Evolutionary conservation across 1,140 invertebrate species (phyloP), one percentile per base, ranked within the genome.

Genomic region (Heliothis virescens): DNA sequence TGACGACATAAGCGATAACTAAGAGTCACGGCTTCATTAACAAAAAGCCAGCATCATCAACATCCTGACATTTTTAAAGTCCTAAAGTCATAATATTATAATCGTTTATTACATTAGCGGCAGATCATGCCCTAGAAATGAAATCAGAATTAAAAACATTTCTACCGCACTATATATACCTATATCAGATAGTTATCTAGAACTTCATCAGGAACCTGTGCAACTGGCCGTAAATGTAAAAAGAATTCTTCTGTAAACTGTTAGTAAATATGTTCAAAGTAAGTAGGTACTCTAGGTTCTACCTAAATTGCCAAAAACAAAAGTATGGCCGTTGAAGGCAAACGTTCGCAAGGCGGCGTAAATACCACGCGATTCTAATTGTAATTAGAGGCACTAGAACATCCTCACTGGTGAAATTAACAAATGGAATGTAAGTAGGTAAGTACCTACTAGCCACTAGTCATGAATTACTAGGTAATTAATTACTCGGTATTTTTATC

Each of bases 311-410:
- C 12, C 4, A 13, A 26, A 26, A 60, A 12, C 11, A 13, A 0
- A 3, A 50, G 11, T 48, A 48, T 48, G 12, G 13, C 47, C 63
- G 41, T 67, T 0, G 41, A 47, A 67, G 41, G 41, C 3, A 67
- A 67, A 48, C 41, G 63, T 67, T 67, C 18, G 41, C 41, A 67
- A 67, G 63, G 41, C 41, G 18, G 63, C n/a, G 63, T 67, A 67
- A 48, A 67, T 50, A 67, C 63, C 63, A 48, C 63, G 63, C 63
- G 63, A 48, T 16, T 48, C 57, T 60, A 60, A 67, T 67, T 48
- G 62, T 11, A 65, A 65, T 47, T 48, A 21, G 34, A 65, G 41
- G 16, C 63, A 67, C 16, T 67, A 21, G 63, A 48, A 67, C 18
- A 18, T 48, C 47, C 41, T 41, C 34, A 65, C 34, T 1, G 21